Conservation (phyloP, 2,113 vertebrate genomes). For the Cettia cetti region DNA sequence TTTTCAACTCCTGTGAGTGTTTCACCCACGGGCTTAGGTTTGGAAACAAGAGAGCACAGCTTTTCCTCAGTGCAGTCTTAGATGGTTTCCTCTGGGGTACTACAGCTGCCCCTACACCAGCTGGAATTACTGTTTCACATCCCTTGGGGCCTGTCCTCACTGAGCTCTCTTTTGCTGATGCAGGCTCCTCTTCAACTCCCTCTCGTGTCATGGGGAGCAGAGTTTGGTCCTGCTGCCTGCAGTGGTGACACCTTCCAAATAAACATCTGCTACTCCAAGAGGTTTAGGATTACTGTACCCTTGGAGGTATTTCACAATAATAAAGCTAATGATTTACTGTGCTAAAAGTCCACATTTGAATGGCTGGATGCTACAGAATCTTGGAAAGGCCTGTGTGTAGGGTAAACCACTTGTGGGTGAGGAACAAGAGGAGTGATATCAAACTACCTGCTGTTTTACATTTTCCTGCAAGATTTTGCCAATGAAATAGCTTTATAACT, state of each 20-base stretch:
- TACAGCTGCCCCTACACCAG: background rate
- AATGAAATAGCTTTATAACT: background rate
- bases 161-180: rapidly evolving
- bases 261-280: background rate
- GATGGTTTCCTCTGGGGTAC: background rate
- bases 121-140: background rate
- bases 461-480: background rate
- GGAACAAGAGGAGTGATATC: background rate
- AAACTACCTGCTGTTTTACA: background rate
- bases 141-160: background rate
- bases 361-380: background rate
- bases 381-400: background rate
- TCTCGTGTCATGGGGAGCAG: background rate
- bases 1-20: background rate
- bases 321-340: background rate
- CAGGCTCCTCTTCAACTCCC: background rate
- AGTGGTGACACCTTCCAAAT: background rate
- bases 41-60: background rate
- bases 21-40: background rate
- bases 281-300: background rate
- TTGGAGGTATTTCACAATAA: background rate
- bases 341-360: background rate
- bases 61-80: background rate
- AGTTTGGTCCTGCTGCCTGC: background rate
- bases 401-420: background rate